A percentile compares a stretch with the other conserved stretches of the same genome.
Conservation (phyloP, 35 echinoderm and acorn worm genomes). For the Ophioderma brevispina region DNA sequence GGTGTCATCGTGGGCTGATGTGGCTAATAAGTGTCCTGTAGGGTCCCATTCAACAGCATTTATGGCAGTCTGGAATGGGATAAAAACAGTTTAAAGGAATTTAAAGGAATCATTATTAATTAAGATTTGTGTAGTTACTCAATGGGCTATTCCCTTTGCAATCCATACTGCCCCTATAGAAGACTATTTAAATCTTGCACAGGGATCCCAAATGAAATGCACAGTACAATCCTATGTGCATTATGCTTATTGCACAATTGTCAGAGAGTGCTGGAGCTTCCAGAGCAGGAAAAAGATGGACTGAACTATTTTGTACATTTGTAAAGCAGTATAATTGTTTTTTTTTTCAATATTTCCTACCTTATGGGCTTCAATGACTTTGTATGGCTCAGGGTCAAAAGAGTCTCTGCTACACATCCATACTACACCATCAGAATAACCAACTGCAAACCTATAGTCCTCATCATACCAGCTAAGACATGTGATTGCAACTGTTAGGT, state of each 20-base stretch:
- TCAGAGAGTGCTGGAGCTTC: too few relatives aligned
- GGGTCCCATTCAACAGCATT: constrained; percentile 77
- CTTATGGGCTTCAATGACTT: constrained; percentile 73
- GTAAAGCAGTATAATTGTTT: background rate
- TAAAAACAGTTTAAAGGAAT: background rate
- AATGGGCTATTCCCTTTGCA: too few relatives aligned
- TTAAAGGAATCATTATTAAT: too few relatives aligned
- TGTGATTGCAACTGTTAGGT: constrained; percentile 74
- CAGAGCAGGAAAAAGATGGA: too few relatives aligned
- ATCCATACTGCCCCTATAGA: too few relatives aligned
- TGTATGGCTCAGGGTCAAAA: constrained; percentile 74
- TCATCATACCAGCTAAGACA: constrained; percentile 93
- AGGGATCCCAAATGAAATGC: too few relatives aligned
- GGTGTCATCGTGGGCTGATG: constrained; percentile 69
- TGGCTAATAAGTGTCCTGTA: constrained; percentile 83
- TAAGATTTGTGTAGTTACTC: background rate
- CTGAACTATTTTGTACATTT: too few relatives aligned
- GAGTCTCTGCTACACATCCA: constrained; percentile 78
- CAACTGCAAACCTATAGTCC: constrained; percentile 86
- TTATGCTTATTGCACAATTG: too few relatives aligned
- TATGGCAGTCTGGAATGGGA: constrained; percentile 53
- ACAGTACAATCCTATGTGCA: too few relatives aligned
- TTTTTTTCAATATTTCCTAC: constrained; percentile 20
- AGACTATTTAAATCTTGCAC: too few relatives aligned
- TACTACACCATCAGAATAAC: constrained; percentile 77